Conservation (phyloP, 35 echinoderm and acorn worm genomes). For the Patiria miniata region DNA sequence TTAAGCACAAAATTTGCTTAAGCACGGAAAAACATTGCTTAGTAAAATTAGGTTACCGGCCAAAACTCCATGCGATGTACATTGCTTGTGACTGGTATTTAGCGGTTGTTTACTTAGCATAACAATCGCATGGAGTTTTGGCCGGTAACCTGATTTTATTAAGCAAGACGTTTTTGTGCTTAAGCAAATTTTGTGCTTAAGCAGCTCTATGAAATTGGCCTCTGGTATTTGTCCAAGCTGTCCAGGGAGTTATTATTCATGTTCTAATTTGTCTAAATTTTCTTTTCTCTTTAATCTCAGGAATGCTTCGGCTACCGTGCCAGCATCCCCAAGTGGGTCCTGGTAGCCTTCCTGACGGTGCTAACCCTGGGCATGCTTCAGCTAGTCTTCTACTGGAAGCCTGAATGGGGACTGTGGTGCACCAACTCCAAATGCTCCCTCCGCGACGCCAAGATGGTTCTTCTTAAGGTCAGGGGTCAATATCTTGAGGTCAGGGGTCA, state of each 20-base stretch:
- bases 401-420: conserved; percentile 75
- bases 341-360: conserved; percentile 52
- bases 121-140: no score
- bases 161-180: no score
- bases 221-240: no score
- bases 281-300: conserved; percentile 17
- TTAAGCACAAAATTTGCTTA: no score
- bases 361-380: conserved; percentile 68
- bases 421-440: conserved; percentile 51
- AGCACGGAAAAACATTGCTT: no score
- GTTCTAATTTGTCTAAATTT: neutral
- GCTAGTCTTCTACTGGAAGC: conserved; percentile 97
- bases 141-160: no score
- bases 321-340: conserved; percentile 34
- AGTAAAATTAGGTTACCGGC: no score
- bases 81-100: no score
- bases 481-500: neutral
- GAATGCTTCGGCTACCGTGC: conserved; percentile 69
- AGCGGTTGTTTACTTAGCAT: no score
- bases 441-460: conserved; percentile 54
- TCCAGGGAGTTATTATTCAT: neutral
- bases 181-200: no score
- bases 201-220: no score
- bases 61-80: no score
- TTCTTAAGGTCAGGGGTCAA: conserved; percentile 53